Conservation (phyloP, 2,888 invertebrate species). For the Drosophila stalkeri region DNA sequence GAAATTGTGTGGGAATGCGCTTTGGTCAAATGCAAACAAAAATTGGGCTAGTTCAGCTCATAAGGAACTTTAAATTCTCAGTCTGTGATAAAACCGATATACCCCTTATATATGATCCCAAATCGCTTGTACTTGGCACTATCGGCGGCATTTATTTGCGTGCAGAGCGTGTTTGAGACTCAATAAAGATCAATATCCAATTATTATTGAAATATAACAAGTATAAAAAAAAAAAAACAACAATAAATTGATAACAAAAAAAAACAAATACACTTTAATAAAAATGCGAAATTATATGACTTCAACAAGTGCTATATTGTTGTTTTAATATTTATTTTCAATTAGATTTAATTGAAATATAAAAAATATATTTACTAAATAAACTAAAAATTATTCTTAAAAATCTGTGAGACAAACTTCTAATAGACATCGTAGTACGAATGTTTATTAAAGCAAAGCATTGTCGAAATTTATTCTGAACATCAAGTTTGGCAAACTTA, state of each 20-base stretch:
- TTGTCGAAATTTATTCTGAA: background rate
- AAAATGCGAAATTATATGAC: too few species aligned
- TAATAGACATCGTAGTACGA: background rate
- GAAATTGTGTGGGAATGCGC: conserved; percentile 83
- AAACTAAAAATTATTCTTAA: too few species aligned
- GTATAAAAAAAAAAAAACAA: too few species aligned
- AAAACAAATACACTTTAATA: too few species aligned
- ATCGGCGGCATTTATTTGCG: conserved; percentile 48
- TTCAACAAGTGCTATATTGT: too few species aligned
- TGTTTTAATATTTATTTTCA: too few species aligned
- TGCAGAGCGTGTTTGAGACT: conserved; percentile 27
- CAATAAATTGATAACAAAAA: too few species aligned
- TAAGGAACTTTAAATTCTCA: conserved; percentile 73
- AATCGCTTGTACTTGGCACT: conserved; percentile 49
- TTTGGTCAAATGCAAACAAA: conserved; percentile 82
- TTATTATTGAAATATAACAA: too few species aligned
- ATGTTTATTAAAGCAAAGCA: too few species aligned
- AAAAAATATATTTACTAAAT: background rate
- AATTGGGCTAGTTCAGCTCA: conserved; percentile 73
- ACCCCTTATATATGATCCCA: conserved; percentile 63
- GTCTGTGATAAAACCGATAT: conserved; percentile 64
- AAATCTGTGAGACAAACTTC: too few species aligned
- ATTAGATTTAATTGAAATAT: background rate
- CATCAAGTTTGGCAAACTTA: conserved; percentile 58
- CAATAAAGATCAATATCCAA: too few species aligned